Conservation (phyloP, 2,113 vertebrate species). For the Toxostoma redivivum region DNA sequence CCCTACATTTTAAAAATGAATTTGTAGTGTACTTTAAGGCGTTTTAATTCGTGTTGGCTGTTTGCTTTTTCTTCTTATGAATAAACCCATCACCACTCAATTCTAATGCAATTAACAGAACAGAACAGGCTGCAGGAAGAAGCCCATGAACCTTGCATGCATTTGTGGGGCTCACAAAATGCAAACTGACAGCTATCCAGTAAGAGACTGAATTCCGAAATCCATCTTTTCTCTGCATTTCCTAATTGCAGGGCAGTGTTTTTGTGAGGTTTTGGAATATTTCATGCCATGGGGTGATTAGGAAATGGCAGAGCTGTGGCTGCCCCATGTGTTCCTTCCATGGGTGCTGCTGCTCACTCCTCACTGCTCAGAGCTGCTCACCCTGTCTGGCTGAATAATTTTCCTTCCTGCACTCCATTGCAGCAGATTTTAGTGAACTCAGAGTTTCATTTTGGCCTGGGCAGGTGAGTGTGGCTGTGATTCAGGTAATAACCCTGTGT, state of each 20-base stretch:
- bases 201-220: background rate
- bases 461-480: background rate
- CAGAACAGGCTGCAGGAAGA: background rate
- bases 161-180: background rate
- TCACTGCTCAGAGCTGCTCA: background rate
- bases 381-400: background rate
- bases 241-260: background rate
- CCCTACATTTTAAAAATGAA: background rate
- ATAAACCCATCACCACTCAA: background rate
- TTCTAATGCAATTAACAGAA: background rate
- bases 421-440: background rate
- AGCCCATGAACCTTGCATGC: background rate
- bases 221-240: background rate
- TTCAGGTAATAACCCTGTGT: background rate
- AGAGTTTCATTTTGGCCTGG: background rate
- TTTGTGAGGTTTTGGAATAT: background rate
- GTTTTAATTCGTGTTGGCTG: background rate
- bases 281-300: background rate
- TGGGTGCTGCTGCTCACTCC: background rate
- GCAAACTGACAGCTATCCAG: background rate
- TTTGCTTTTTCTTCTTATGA: background rate
- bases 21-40: background rate
- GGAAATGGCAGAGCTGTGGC: background rate
- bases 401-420: background rate
- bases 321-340: background rate